Conservation (phyloP, 1,140 invertebrate species). For the Littorina saxatilis region DNA sequence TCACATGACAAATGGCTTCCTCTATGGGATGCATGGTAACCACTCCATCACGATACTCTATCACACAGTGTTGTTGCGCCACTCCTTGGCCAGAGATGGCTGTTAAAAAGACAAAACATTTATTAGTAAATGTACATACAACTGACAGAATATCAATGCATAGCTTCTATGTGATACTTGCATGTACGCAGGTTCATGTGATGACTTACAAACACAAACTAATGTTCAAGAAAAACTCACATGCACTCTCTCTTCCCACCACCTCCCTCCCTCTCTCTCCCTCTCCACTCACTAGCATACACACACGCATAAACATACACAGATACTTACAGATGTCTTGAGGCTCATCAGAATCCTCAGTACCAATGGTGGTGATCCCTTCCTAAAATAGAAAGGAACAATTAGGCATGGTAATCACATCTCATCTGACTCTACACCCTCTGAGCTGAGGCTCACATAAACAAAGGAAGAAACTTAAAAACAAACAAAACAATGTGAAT, state of each 20-base stretch:
- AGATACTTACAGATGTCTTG: conserved; percentile 83
- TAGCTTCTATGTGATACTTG: too few species aligned
- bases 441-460: background rate
- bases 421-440: background rate
- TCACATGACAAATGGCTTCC: conserved; percentile 87
- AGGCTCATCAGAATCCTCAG: conserved; percentile 81
- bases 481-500: background rate
- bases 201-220: background rate
- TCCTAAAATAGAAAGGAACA: conserved; percentile 70
- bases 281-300: background rate
- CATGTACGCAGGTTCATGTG: too few species aligned
- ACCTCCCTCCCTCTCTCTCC: too few species aligned
- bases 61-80: conserved; percentile 88
- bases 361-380: conserved; percentile 80
- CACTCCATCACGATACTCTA: conserved; percentile 84
- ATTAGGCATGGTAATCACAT: background rate
- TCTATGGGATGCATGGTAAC: conserved; percentile 86
- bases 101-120: conserved; percentile 35
- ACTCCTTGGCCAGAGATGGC: conserved; percentile 85
- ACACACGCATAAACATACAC: background rate
- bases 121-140: too few species aligned
- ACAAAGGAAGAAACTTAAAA: too few species aligned
- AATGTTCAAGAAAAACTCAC: background rate
- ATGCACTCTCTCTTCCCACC: too few species aligned
- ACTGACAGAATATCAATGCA: too few species aligned